Evolutionary conservation across 2,113 vertebrate genomes (phyloP), one percentile per base, ranked within the genome.

Genomic region (Vicugna pacos): DNA sequence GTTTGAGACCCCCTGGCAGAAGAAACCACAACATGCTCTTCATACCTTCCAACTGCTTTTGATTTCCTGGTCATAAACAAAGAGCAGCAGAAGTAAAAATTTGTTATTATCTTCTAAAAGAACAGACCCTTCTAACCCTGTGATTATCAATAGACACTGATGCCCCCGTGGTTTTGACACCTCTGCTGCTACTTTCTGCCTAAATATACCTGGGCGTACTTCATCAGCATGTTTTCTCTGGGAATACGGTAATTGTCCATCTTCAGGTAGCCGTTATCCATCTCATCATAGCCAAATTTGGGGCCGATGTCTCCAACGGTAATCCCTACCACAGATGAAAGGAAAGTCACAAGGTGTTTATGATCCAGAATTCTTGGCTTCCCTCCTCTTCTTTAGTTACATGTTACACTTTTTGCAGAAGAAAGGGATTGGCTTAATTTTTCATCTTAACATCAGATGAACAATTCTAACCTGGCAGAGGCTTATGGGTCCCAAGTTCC

Each of bases 211-310:
- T 99, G 99, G 46, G 99, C 99, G 2, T 99, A 99, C 93, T 99
- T 99, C 99, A 99, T 99, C 93, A 99, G 98, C 99, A 99, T 99
- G 98, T 99, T 99, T 5, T 99, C 99, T 30, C 99, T 99, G 60
- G 99, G 99, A 80, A 99, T 99, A 58, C 99, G 99, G n/a, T 99
- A 99, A 15, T 99, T 99, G 97, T 99, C 99, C 97, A 99, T 98
- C 98, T 99, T 99, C 98, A 99, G 98, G 97, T 98, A 99, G 73
- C 99, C 99, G 0, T 99, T 99, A 97, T 99, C 99, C 89, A 99
- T 99, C 95, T 99, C 99, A 95, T 99, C 99, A 58, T 99, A 99
- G 97, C 99, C 99, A 97, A 99, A 99, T 89, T 99, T 99, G 22
- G 99, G 99, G 13, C 99, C 99, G 1, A 99, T 99, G 94, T 99